phyloP scores from a whole-genome alignment of 2,113 vertebrate genomes.

The Channa maculata region DNA sequence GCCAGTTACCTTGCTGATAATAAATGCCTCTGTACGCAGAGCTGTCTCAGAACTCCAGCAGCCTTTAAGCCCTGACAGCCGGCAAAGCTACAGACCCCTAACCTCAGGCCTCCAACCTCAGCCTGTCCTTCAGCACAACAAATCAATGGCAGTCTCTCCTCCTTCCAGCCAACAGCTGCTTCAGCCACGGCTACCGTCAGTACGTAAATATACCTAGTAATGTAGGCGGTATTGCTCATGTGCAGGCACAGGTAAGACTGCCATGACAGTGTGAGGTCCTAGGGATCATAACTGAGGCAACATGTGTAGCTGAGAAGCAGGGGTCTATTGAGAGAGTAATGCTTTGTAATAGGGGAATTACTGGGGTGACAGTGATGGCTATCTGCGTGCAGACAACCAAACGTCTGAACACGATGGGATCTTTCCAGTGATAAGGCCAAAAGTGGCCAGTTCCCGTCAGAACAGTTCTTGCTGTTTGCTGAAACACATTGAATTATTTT shows the following conservation, averaged over 20 bases:
- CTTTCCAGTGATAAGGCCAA: slow-evolving; percentile 44
- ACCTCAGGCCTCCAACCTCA: slow-evolving; percentile 59
- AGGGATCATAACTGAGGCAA: slow-evolving; percentile 56
- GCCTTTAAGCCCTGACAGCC: slow-evolving; percentile 80
- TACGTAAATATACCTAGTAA: slow-evolving; percentile 42
- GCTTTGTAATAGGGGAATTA: slow-evolving; percentile 49
- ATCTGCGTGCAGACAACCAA: slow-evolving; percentile 53
- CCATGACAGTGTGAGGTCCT: slow-evolving; percentile 42
- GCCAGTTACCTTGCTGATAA: slow-evolving; percentile 85
- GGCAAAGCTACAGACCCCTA: slow-evolving; percentile 65
- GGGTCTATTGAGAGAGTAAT: slow-evolving; percentile 50
- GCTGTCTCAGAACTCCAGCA: slow-evolving; percentile 71
- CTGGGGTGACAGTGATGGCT: slow-evolving; percentile 56
- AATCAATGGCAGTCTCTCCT: slow-evolving; percentile 61
- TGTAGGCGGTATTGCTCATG: slow-evolving; percentile 61
- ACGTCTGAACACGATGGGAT: slow-evolving; percentile 58
- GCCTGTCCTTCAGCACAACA: slow-evolving; percentile 62
- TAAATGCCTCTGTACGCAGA: slow-evolving; percentile 80
- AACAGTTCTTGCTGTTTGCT: slow-evolving; percentile 19
- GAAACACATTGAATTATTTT: slow-evolving; percentile 39
- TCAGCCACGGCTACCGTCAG: slow-evolving; percentile 19
- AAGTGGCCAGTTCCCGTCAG: slow-evolving; percentile 25
- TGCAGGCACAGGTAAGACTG: slow-evolving; percentile 62
- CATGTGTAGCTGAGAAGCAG: slow-evolving; percentile 50
- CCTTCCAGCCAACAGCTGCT: slow-evolving; percentile 38